These are phyloP conservation scores for Dynastes tityus DNA, from an alignment of 2,888 invertebrate species.

Conservation along the genomic window DNA sequence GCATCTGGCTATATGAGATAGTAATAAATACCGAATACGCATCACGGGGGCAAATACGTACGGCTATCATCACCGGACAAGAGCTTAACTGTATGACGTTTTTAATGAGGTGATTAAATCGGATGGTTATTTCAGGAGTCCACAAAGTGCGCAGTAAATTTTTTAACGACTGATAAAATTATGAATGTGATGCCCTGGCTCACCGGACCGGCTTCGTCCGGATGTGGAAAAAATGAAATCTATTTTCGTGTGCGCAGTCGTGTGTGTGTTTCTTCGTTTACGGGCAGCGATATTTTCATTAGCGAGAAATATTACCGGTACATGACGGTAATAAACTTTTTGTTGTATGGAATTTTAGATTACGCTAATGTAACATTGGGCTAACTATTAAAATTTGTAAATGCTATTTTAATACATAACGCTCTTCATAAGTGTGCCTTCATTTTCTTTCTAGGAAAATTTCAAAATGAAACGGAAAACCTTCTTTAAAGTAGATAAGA, in stretches of 20 bases:
- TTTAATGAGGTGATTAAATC: conserved; percentile 59
- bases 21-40: conserved; percentile 43
- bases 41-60: conserved; percentile 24
- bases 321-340: conserved; percentile 29
- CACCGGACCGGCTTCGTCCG: conserved; percentile 14
- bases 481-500: no score
- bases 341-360: conserved; percentile 13
- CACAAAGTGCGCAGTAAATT: conserved; percentile 60
- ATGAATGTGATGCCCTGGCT: conserved; percentile 34
- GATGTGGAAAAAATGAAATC: conserved; percentile 4
- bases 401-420: background rate
- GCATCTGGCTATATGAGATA: conserved; percentile 42
- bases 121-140: conserved; percentile 57
- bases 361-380: conserved; percentile 5
- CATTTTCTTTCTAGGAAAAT: no score
- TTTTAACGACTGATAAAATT: conserved; percentile 59
- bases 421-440: no score
- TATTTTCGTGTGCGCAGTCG: conserved; percentile 9
- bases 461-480: no score
- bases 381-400: background rate
- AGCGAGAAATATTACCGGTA: conserved; percentile 25
- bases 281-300: conserved; percentile 39
- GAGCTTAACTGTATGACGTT: conserved; percentile 49
- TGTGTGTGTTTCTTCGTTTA: conserved; percentile 29
- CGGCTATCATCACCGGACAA: conserved; percentile 41